Base-by-base conservation (phyloP, 64 coral and sea anemone genomes). In the Porites australiensis region DNA sequence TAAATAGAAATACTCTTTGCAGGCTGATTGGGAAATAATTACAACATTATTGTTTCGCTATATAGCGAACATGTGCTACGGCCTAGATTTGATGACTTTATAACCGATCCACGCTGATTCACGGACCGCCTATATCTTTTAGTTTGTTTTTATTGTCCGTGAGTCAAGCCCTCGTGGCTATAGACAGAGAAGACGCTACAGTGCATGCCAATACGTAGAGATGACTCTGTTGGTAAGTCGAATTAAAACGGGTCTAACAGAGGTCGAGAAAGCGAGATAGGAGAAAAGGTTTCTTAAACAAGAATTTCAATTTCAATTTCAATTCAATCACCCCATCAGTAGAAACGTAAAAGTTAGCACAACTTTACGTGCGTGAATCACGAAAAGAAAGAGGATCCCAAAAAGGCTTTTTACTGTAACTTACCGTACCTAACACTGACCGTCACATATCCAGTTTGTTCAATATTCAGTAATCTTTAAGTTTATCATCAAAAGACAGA, bases 11-110 rank as follows among this genome's bases (percentile, higher is more conserved):
- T 68, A 60, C 27, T 58, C 18, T 22, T 18, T 19, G 5, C 45
- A 18, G 79, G 13, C 10, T 84, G 81, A 84, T 84, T 84, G 64
- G 62, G 81, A 84, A 68, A 84, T 84, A 84, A 84, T 84, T 84
- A 84, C 27, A 12, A 82, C 14, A 15, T 84, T 54, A 84, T 84
- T 84, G 81, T 22, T 84, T n/a, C 45, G 46, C 81, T 50, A 49
- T 67, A 10, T 16, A 67, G 61, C 46, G 47, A 68, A 44, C 81
- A 84, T 84, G 62, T 84, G 81, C 81, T 68, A 49, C 13, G 81
- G 61, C 44, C 81, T 84, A 84, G 68, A 20, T 84, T 48, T 84
- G 62, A 84, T 68, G 81, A 50, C 44, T 84, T 84, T 68, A 68
- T 84, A 84, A 84, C 61, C 64, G 81, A 64, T 82, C 21, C 60